Percentiles rank a stretch among this genome's conserved stretches.
Conservation (phyloP, 2,888 invertebrate species). For the Epiblema foenella region DNA sequence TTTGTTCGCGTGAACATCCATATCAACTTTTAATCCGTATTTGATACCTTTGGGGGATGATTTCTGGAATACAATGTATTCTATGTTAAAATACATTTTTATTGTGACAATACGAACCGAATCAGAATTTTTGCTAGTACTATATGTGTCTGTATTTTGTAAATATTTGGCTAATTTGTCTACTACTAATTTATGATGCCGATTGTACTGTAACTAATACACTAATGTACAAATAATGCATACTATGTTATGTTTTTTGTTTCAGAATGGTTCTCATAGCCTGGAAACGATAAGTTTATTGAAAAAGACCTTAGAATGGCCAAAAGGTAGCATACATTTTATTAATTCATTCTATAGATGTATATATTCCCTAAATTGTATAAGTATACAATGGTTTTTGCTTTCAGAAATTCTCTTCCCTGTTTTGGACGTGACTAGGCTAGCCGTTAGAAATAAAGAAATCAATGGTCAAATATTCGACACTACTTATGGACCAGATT, state of each 20-base stretch:
- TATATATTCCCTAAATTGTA: background rate
- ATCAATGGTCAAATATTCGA: constrained; percentile 81
- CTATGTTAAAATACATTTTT: no score
- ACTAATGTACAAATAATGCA: no score
- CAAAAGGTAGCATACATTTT: constrained; percentile 82
- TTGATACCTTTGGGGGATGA: no score
- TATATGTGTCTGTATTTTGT: no score
- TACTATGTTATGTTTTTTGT: constrained; percentile 47
- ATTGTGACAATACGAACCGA: no score
- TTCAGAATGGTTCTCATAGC: constrained; percentile 72
- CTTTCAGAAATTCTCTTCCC: constrained; percentile 92
- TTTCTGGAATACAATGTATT: no score
- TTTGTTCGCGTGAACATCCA: no score
- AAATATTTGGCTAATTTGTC: no score
- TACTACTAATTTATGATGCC: no score
- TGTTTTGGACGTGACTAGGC: constrained; percentile 93
- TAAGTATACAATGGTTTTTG: constrained; percentile 14
- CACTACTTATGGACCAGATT: constrained; percentile 68
- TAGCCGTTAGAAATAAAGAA: constrained; percentile 90
- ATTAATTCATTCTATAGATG: background rate
- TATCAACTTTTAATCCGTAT: no score
- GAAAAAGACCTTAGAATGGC: constrained; percentile 89
- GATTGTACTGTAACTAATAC: no score
- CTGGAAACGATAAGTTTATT: constrained; percentile 82
- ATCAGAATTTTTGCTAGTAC: no score